Base-by-base conservation (phyloP, 2,888 invertebrate species). In the Arctia plantaginis region DNA sequence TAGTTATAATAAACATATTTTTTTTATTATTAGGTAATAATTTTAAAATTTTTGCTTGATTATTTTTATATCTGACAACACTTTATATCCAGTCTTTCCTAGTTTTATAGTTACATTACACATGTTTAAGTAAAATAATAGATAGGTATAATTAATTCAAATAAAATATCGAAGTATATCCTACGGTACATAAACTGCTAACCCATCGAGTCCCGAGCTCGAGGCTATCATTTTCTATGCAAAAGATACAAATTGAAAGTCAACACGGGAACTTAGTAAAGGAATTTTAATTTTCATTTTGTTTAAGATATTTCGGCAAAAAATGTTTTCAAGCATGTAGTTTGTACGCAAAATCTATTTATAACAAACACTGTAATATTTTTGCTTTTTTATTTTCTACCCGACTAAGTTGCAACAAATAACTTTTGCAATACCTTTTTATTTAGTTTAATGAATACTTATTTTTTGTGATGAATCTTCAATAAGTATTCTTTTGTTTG, bases 211-310 rank as follows among this genome's bases (percentile, higher is more conserved):
- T 59, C 15, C 15, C n/a, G 15, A 39, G 65, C 44, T 41, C 15
- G 66, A 27, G 27, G 66, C 66, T 41, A 66, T 27, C 12, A 41
- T 23, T 41, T 41, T 44, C 27, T 27, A 66, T 41, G 27, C 33
- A 66, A 66, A 66, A 66, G 44, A 66, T 41, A 66, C 66, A 66
- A 68, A 68, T 51, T 68, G 47, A 68, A 68, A 27, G 39, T 66
- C 66, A 66, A 66, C 66, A 41, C 27, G 18, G 44, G 18, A 66
- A 66, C 39, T 66, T 23, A 39, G 39, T 66, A 39, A 39, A 23
- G 65, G n/a, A 35, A 66, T 66, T 66, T 66, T 66, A 39, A 35
- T 65, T 39, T 65, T 23, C n/a, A 59, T 59, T 59, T 59, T 59
- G 59, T 59, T 27, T 27, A 6, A 15, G 27, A 59, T 59, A 59